Percentiles rank a stretch among this genome's conserved stretches.
Conservation (phyloP, 1,140 invertebrate species). For the Pachypsylla venusta region DNA sequence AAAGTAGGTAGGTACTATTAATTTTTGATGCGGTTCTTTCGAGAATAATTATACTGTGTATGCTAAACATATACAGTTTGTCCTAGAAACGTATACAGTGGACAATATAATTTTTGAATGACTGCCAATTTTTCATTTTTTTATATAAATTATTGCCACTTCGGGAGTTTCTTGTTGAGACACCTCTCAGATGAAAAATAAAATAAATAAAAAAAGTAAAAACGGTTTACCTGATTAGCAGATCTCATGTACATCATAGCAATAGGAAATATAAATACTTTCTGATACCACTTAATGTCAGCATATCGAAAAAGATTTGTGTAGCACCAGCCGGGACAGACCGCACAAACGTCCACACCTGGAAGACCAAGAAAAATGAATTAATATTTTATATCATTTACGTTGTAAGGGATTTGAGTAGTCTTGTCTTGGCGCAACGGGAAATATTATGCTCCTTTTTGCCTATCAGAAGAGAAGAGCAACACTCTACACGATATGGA, state of each 20-base stretch:
- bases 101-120: too few species aligned
- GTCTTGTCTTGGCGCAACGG: too few species aligned
- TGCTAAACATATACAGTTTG: too few species aligned
- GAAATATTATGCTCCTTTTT: background rate
- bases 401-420: background rate
- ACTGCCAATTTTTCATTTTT: too few species aligned
- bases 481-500: background rate
- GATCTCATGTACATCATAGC: constrained; percentile 52
- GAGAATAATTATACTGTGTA: too few species aligned
- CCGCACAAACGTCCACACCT: constrained; percentile 51
- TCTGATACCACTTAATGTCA: constrained; percentile 49
- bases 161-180: too few species aligned
- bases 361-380: constrained; percentile 31
- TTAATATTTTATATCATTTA: constrained; percentile 10
- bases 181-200: too few species aligned
- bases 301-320: constrained; percentile 58
- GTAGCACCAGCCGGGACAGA: constrained; percentile 73
- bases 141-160: too few species aligned
- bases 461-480: background rate
- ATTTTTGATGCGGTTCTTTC: too few species aligned
- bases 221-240: constrained; percentile 45
- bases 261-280: constrained; percentile 48
- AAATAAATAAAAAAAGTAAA: too few species aligned
- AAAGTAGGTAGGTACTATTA: too few species aligned
- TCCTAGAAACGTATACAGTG: too few species aligned